A percentile compares a stretch with the other conserved stretches of the same genome.
phyloP scores from a whole-genome alignment of 2,888 invertebrate species.

The Rambutsinella grinnellia region DNA sequence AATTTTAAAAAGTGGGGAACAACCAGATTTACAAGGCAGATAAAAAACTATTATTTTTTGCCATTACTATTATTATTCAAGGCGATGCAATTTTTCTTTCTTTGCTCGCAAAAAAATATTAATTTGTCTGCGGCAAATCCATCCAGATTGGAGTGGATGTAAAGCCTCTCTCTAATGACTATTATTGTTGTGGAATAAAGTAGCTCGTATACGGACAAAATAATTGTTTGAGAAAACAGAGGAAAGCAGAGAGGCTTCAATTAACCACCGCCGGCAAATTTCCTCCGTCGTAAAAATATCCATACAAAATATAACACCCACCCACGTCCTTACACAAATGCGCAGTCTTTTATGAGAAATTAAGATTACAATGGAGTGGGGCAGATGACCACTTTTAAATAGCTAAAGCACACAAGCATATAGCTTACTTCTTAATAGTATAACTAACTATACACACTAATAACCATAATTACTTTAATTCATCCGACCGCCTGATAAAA shows the following conservation, averaged over 20 bases:
- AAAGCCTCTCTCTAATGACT: background rate
- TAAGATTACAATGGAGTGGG: constrained; percentile 2
- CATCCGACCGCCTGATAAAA: constrained; percentile 47
- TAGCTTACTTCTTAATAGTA: constrained; percentile 16
- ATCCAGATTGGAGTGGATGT: background rate
- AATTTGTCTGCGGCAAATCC: background rate
- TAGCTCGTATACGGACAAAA: background rate
- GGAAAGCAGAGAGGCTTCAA: constrained; percentile 31
- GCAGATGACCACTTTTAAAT: background rate
- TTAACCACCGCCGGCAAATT: constrained; percentile 45
- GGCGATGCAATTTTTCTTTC: background rate
- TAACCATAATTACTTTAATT: constrained; percentile 55
- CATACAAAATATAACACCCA: constrained; percentile 19
- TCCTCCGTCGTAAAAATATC: constrained; percentile 36
- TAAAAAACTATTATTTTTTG: constrained; percentile 1
- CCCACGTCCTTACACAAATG: constrained; percentile 9
- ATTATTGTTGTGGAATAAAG: background rate
- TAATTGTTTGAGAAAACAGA: background rate
- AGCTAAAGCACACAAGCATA: background rate
- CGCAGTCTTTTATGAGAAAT: background rate
- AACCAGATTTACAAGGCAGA: constrained; percentile 8
- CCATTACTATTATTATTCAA: background rate
- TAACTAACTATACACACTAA: constrained; percentile 29
- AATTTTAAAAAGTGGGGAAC: background rate
- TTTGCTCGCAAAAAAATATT: background rate